A percentile compares a stretch with the other conserved stretches of the same genome.
Conservation (phyloP, 2,888 invertebrate genomes). For the Chironomus tentans region DNA sequence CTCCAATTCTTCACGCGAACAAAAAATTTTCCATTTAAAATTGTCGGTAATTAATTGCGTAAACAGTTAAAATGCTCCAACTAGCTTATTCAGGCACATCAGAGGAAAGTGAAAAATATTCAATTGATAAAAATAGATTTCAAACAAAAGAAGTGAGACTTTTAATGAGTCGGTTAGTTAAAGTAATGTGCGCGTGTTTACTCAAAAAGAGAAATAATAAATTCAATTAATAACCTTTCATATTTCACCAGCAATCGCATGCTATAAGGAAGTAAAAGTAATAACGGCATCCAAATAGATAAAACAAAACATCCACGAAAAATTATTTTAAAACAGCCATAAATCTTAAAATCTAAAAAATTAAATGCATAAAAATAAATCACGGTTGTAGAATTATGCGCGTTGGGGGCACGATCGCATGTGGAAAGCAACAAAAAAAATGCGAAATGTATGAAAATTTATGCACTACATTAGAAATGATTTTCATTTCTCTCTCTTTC, state of each 20-base stretch:
- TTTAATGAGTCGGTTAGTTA: background rate
- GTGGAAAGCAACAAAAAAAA: no score
- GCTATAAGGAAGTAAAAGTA: background rate
- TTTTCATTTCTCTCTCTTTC: background rate
- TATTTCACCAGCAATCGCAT: background rate
- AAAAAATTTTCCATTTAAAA: background rate
- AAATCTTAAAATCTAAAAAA: no score
- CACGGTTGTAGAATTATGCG: no score
- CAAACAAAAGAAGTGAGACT: background rate
- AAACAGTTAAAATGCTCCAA: background rate
- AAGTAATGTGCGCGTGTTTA: background rate
- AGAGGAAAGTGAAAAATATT: background rate
- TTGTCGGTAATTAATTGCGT: background rate
- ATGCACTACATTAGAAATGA: background rate
- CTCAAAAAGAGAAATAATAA: background rate
- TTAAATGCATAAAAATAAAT: no score
- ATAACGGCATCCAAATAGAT: background rate
- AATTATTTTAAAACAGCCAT: background rate
- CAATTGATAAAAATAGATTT: background rate
- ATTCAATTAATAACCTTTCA: background rate
- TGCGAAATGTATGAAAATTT: background rate
- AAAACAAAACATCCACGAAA: background rate
- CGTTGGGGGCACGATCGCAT: no score
- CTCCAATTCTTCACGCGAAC: background rate
- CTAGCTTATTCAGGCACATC: background rate